A percentile compares a stretch with the other conserved stretches of the same genome.
These are phyloP conservation scores for Tridacna crocea DNA, from an alignment of 2,888 invertebrate species.

Conservation along the genomic window DNA sequence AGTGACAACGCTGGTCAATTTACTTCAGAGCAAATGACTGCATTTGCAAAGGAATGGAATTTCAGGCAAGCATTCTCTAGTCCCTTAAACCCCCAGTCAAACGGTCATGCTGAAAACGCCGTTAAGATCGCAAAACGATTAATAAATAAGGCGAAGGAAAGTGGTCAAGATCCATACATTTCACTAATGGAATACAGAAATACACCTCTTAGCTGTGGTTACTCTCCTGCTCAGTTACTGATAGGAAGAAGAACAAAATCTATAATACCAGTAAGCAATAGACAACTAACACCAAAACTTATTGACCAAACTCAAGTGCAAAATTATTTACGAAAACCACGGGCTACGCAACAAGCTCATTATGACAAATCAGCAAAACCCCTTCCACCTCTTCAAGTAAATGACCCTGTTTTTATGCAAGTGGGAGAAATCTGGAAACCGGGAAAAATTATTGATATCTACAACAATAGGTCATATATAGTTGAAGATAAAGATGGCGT, in stretches of 20 bases:
- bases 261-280: background rate
- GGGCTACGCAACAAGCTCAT: background rate
- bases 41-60: conserved; percentile 48
- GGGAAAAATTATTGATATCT: background rate
- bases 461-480: background rate
- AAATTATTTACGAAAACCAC: too few relatives aligned
- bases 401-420: background rate
- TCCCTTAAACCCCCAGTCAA: conserved; percentile 54
- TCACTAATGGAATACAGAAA: conserved; percentile 49
- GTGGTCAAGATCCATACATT: conserved; percentile 42
- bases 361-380: background rate
- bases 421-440: background rate
- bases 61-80: conserved; percentile 55
- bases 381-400: background rate
- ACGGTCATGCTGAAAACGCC: conserved; percentile 60
- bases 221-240: background rate
- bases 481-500: background rate
- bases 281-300: background rate
- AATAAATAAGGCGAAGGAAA: conserved; percentile 40
- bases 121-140: conserved; percentile 62
- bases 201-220: conserved; percentile 31
- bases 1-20: conserved; percentile 60
- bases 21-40: conserved; percentile 29
- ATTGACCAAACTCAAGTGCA: background rate
- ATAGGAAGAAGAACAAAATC: conserved; percentile 5